phyloP scores from a whole-genome alignment of 2,113 vertebrate genomes.

The Paradoxurus hermaphroditus region DNA sequence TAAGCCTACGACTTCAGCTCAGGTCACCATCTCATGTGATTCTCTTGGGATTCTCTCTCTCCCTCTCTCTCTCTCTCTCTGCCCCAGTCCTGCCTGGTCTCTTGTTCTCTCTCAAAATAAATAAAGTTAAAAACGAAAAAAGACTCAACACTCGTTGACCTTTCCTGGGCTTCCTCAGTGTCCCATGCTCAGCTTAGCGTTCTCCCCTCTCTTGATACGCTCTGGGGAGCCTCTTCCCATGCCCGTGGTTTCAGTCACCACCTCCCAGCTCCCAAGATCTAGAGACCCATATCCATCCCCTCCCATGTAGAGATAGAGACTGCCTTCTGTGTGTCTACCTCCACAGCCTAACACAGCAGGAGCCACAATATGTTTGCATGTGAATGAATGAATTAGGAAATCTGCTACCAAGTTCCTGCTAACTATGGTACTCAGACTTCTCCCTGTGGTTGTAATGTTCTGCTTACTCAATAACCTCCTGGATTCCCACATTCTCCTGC shows the following conservation, averaged over 20 bases:
- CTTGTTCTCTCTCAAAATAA: no score
- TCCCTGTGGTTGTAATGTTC: neutral
- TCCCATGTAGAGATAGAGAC: neutral
- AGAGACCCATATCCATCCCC: neutral
- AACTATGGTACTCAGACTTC: neutral
- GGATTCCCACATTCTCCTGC: neutral
- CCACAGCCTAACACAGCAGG: neutral
- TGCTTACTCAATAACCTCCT: neutral
- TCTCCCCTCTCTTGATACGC: no score
- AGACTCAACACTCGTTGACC: neutral
- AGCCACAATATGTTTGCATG: neutral
- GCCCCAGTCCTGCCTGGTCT: no score
- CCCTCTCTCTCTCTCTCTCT: no score
- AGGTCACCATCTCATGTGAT: no score
- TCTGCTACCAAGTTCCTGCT: neutral
- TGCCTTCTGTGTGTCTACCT: neutral
- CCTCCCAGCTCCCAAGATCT: neutral
- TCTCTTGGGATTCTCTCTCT: no score
- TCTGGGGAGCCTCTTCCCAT: neutral
- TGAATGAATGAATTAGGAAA: neutral
- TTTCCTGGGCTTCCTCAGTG: neutral
- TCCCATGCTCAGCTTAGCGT: neutral
- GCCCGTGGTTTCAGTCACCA: neutral
- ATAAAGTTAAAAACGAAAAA: no score
- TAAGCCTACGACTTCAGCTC: no score